A percentile compares a stretch with the other conserved stretches of the same genome.
Evolutionary conservation across 2,888 invertebrate genomes (phyloP).

Genomic region (Gari tellinella): DNA sequence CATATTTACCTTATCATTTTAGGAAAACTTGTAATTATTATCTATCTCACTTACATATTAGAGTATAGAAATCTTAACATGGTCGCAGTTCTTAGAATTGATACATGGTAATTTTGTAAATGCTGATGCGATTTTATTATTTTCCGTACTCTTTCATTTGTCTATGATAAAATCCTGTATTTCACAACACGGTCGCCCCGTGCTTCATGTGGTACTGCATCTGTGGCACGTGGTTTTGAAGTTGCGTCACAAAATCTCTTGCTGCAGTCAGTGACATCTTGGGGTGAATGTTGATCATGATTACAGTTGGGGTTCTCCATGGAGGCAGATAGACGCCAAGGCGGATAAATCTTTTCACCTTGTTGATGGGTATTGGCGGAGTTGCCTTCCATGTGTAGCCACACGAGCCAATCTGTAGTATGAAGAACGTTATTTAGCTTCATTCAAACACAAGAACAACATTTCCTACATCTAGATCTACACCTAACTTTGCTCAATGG

Average conservation of each 20-base stretch:
- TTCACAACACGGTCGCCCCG: slow-evolving; percentile 51
- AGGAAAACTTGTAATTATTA: no score
- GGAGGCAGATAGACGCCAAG: slow-evolving; percentile 78
- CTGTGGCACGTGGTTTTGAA: slow-evolving; percentile 77
- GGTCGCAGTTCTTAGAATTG: no score
- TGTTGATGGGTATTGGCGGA: slow-evolving; percentile 70
- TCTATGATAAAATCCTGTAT: no score
- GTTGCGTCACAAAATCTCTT: slow-evolving; percentile 77
- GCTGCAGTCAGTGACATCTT: slow-evolving; percentile 77
- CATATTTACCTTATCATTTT: no score
- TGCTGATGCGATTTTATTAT: no score
- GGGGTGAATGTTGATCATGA: slow-evolving; percentile 76
- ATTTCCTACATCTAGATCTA: no score
- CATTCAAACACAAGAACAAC: not conserved
- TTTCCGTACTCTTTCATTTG: no score
- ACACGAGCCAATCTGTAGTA: slow-evolving; percentile 69
- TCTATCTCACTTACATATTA: no score
- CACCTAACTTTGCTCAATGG: no score
- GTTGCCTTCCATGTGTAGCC: slow-evolving; percentile 73
- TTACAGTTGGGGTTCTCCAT: slow-evolving; percentile 70
- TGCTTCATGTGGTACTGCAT: slow-evolving; percentile 63
- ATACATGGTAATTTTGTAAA: no score
- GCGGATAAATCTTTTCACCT: slow-evolving; percentile 69
- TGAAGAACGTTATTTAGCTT: not conserved
- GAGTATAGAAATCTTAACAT: no score